These are phyloP conservation scores for Branchinecta lynchi DNA, from an alignment of 1,140 invertebrate species.

Conservation along the genomic window DNA sequence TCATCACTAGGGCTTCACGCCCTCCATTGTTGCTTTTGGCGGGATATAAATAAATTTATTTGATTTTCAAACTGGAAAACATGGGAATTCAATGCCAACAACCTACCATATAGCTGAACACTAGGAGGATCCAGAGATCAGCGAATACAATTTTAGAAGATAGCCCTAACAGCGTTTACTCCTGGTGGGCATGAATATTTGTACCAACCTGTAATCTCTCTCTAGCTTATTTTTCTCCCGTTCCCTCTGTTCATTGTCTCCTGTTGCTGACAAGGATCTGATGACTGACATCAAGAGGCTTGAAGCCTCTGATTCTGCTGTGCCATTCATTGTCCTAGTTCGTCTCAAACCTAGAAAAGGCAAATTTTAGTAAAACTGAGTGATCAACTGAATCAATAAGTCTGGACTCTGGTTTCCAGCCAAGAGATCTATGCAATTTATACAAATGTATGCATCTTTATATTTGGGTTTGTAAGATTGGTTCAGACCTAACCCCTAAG, in stretches of 20 bases:
- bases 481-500: too few species aligned
- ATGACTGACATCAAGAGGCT: neutral
- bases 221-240: neutral
- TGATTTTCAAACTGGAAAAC: neutral
- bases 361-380: too few species aligned
- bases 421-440: too few species aligned
- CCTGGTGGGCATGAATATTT: neutral
- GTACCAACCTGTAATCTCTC: neutral
- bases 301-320: too few species aligned
- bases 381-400: too few species aligned
- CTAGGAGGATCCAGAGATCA: neutral
- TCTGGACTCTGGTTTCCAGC: too few species aligned
- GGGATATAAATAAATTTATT: neutral
- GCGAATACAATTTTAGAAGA: neutral
- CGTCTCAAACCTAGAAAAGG: too few species aligned
- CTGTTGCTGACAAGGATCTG: neutral
- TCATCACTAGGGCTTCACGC: too few species aligned
- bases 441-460: too few species aligned
- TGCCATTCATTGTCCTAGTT: too few species aligned
- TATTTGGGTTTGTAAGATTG: too few species aligned
- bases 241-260: neutral
- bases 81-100: neutral
- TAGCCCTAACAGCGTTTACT: neutral
- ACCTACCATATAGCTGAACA: neutral
- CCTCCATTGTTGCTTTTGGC: neutral